A percentile compares a stretch with the other conserved stretches of the same genome.
Evolutionary conservation across 2,113 vertebrate genomes (phyloP).

Genomic region (Chloroceryle aenea): DNA sequence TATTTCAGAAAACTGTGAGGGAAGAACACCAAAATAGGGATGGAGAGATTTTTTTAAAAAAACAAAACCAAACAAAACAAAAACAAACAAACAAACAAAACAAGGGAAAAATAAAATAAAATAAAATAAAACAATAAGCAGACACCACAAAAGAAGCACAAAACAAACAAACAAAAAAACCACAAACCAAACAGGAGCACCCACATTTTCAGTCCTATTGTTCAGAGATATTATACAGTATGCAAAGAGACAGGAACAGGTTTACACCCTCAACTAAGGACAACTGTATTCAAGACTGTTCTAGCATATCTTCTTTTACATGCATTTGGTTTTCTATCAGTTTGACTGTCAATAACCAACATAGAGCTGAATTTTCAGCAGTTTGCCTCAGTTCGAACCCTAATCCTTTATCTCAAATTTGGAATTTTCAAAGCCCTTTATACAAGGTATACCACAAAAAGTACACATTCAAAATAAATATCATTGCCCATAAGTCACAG

Average conservation of each 20-base stretch:
- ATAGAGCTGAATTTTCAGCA: background rate
- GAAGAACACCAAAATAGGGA: background rate
- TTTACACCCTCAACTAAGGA: accelerated
- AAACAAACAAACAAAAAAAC: no score
- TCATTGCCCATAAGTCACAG: background rate
- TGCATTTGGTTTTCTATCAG: no score
- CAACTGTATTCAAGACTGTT: background rate
- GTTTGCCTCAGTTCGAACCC: background rate
- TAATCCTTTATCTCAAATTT: background rate
- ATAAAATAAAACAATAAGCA: no score
- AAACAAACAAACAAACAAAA: no score
- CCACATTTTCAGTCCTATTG: background rate
- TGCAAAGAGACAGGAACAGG: background rate
- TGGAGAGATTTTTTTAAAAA: background rate
- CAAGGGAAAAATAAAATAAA: no score
- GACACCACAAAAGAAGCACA: no score
- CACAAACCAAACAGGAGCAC: no score
- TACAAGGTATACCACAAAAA: background rate
- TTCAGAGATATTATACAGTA: background rate
- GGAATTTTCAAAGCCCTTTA: background rate
- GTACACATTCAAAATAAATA: background rate
- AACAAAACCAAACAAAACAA: no score
- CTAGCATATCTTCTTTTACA: background rate
- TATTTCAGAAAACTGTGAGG: background rate
- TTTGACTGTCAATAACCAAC: background rate